Base-by-base conservation (phyloP, 2,113 vertebrate genomes). In the Trochalopteron elliotii region DNA sequence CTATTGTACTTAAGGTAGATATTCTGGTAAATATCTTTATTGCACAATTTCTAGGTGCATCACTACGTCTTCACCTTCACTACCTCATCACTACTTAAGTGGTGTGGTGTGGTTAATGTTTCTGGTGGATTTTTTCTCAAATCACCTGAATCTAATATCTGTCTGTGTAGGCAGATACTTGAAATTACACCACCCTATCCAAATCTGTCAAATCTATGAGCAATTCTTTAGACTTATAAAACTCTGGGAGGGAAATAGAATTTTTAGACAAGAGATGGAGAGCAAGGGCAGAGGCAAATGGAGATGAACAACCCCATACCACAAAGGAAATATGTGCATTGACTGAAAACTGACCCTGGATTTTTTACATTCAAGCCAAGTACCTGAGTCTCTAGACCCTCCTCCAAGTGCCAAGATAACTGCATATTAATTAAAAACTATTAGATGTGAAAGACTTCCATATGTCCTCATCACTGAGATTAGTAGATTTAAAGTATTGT, bases 221-320 rank as follows among this genome's bases (percentile, higher is more conserved):
- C 10, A 49, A 16, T 33, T 64, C 37, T 82, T 89, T 45, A 72
- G 30, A 53, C 11, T 85, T 65, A 42, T 0, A 72, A 69, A 93
- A 12, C 7, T 49, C 42, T 44, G 15, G 1, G n/a, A 35, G 17
- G 5, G 9, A 81, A 91, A 80, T 37, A 31, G 2, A 39, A 7
- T 52, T 70, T 81, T 87, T 24, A 44, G 7, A 5, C 49, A 35
- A n/a, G n/a, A 75, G n/a, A 45, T 24, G 11, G 45, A 76, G 12
- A 65, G 19, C 22, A 45, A 71, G 30, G 17, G 11, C 23, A 57
- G 37, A 42, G n/a, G 44, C 22, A 82, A 85, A 82, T 1, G 10
- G 10, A 85, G 37, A 22, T 23, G n/a, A 49, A 12, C 2, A 3
- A 60, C 7, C 15, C 18, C 18, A 10, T 0, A 0, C 10, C 52